Conservation (phyloP, 1,140 invertebrate genomes). For the Sipha flava region DNA sequence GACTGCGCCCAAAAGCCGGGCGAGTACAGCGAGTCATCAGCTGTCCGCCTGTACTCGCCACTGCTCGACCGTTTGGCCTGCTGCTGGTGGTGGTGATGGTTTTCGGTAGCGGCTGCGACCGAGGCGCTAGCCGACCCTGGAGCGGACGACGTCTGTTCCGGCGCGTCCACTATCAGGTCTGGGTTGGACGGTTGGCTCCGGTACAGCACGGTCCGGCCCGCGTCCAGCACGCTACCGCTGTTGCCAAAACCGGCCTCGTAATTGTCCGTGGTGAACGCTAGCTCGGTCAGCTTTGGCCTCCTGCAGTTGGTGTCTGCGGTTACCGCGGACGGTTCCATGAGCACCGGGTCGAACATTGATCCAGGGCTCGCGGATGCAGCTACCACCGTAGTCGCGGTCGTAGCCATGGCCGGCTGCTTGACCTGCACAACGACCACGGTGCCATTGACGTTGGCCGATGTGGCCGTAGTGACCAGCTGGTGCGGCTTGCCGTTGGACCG, state of each 20-base stretch:
- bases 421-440: constrained; percentile 47
- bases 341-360: constrained; percentile 43
- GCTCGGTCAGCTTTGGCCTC: constrained; percentile 56
- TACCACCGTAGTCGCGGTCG: constrained; percentile 42
- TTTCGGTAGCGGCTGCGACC: constrained; percentile 40
- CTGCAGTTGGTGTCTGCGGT: constrained; percentile 48
- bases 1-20: constrained; percentile 1
- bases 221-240: constrained; percentile 45
- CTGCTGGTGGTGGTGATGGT: constrained; percentile 43
- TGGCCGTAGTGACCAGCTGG: constrained; percentile 34
- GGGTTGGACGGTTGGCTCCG: constrained; percentile 62
- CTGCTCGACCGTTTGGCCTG: constrained; percentile 42
- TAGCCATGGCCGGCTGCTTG: constrained; percentile 33
- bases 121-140: constrained; percentile 20
- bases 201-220: constrained; percentile 40
- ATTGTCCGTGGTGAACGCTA: constrained; percentile 54
- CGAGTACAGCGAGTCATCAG: constrained; percentile 36
- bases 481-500: not conserved
- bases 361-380: constrained; percentile 45
- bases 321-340: constrained; percentile 34
- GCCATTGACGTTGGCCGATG: constrained; percentile 45
- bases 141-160: not conserved
- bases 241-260: constrained; percentile 47
- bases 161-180: constrained; percentile 70
- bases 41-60: constrained; percentile 42